Conservation (phyloP, 2,113 vertebrate genomes). For the western clawed frog (Xenopus tropicalis) region DNA sequence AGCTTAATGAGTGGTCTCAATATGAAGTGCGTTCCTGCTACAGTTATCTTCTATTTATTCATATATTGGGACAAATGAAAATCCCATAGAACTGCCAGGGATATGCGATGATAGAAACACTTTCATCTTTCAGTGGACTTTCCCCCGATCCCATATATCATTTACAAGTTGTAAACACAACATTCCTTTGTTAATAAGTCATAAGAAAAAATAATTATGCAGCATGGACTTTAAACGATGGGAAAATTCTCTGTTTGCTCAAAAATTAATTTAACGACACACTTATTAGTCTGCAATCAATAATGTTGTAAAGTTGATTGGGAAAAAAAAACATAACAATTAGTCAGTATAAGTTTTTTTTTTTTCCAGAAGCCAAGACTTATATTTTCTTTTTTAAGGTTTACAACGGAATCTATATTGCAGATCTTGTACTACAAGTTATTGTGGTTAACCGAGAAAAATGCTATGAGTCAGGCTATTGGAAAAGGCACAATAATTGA, state of each 20-base stretch:
- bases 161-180: slow-evolving; percentile 38
- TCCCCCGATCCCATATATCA: slow-evolving; percentile 10
- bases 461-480: slow-evolving; percentile 71
- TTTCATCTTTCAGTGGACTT: slow-evolving; percentile 13
- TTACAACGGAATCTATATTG: slow-evolving; percentile 64
- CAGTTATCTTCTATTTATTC: neutral
- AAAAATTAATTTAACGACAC: too few relatives aligned
- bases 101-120: slow-evolving; percentile 5
- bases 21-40: neutral
- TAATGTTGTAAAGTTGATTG: slow-evolving; percentile 32
- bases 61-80: neutral
- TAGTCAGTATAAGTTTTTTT: slow-evolving; percentile 45
- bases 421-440: slow-evolving; percentile 72
- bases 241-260: slow-evolving; percentile 11
- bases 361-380: slow-evolving; percentile 60
- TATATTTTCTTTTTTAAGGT: slow-evolving; percentile 47
- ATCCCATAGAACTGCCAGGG: slow-evolving; percentile 7
- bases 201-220: slow-evolving; percentile 31
- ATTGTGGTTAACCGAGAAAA: slow-evolving; percentile 78
- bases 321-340: slow-evolving; percentile 16
- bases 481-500: slow-evolving; percentile 75
- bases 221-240: slow-evolving; percentile 25
- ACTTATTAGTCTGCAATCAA: neutral
- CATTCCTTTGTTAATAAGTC: slow-evolving; percentile 40
- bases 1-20: neutral